Base-by-base conservation (phyloP, 1,140 invertebrate species). In the Spodoptera litura region DNA sequence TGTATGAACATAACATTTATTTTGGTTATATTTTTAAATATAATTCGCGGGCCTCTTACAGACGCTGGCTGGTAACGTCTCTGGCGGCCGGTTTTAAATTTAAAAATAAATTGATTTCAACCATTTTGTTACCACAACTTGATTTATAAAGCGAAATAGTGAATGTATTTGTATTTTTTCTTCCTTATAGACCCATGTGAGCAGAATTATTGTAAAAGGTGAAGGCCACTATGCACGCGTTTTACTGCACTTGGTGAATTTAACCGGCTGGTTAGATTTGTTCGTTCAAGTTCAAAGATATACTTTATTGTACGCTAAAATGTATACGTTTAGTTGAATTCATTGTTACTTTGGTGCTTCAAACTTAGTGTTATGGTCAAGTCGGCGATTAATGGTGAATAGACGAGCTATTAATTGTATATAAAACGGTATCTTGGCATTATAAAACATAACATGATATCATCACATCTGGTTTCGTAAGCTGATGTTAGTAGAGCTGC, bases 111-210 rank as follows among this genome's bases (percentile, higher is more conserved):
- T 15, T 31, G 15, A 20, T 59, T 68, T 66, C 56, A 44, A 66
- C 10, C 49, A 31, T 77, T 77, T 55, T 68, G 52, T 12, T 55
- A 58, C 15, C 27, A 35, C 15, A 56, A 68, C 61, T 77, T 66
- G 74, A 66, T 77, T 77, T 68, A 72, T 70, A 77, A 55, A 77
- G 62, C 35, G 13, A 66, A 35, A 20, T 31, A 66, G 74, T 77
- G 62, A 77, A 77, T 61, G 74, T 68, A 77, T 77, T 66, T 55
- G 51, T 77, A 76, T 68, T 68, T 77, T 76, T 66, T 68, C 62
- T 77, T 68, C 74, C 62, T 77, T 66, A 66, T 66, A 68, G 74
- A 64, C 74, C 52, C 66, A 68, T n/a, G 62, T n/a, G 73, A 51
- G n/a, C 27, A 56, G 61, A 56, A 66, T 49, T 44, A 66, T 77